These are phyloP conservation scores for Heteractis magnifica DNA, from an alignment of 92 coral and sea anemone species.

Conservation along the genomic window DNA sequence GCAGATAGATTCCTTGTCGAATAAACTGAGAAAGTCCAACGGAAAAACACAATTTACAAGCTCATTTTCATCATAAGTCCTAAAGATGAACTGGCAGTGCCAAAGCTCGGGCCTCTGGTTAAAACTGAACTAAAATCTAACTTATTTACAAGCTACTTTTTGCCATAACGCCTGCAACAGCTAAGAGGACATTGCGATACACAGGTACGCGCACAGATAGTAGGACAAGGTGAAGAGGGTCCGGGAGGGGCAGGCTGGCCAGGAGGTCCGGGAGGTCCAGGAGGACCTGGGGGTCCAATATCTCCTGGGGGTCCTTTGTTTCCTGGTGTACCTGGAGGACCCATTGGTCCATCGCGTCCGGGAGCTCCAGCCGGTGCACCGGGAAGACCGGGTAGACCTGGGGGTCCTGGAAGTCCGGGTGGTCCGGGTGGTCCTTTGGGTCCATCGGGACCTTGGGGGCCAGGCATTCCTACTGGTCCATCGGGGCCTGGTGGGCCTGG, in stretches of 20 bases:
- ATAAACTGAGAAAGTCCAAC: background rate
- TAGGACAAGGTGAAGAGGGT: conserved; percentile 37
- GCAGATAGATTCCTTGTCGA: conserved; percentile 11
- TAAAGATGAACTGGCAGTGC: no score
- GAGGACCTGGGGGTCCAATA: conserved; percentile 75
- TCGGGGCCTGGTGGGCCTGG: conserved; percentile 84
- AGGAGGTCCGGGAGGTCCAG: conserved; percentile 53
- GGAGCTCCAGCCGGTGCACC: conserved; percentile 64
- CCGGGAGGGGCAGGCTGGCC: conserved; percentile 53
- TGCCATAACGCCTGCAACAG: conserved; percentile 25
- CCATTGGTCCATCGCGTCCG: conserved; percentile 77
- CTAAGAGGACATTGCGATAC: conserved; percentile 31
- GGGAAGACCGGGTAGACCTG: conserved; percentile 77
- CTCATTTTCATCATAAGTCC: no score
- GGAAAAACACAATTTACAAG: background rate
- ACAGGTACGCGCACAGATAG: conserved; percentile 28
- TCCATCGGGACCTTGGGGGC: conserved; percentile 66
- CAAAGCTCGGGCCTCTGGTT: no score
- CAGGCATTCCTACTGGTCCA: conserved; percentile 82
- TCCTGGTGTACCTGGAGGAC: conserved; percentile 66
- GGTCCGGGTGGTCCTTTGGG: conserved; percentile 80
- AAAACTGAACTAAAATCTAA: background rate
- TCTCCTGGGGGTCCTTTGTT: conserved; percentile 82
- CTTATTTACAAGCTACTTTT: conserved; percentile 7
- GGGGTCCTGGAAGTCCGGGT: conserved; percentile 59